Conservation (phyloP, 2,888 invertebrate genomes). For the Oasisia sp. region DNA sequence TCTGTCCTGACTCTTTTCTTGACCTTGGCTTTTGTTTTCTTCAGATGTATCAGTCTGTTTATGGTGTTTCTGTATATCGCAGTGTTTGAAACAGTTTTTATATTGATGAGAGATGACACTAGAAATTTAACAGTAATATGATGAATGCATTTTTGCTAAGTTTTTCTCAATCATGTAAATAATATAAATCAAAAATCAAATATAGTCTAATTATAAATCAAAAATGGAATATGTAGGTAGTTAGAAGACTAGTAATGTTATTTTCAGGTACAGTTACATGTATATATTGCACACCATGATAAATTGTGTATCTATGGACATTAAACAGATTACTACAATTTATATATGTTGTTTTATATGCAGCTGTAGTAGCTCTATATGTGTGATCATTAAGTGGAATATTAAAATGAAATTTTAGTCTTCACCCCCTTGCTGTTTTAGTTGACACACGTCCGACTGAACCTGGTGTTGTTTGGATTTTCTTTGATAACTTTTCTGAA, state of each 20-base stretch:
- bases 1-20: background rate
- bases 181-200: background rate
- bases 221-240: background rate
- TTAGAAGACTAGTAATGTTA: background rate
- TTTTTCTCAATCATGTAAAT: background rate
- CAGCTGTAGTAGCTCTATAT: too few relatives aligned
- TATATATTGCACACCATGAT: too few relatives aligned
- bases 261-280: background rate
- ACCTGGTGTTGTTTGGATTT: too few relatives aligned
- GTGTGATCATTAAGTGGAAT: too few relatives aligned
- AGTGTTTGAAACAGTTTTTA: background rate
- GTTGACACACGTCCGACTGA: too few relatives aligned
- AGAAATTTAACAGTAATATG: background rate
- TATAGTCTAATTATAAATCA: background rate
- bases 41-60: background rate
- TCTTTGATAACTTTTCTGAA: too few relatives aligned
- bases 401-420: too few relatives aligned
- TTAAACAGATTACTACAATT: too few relatives aligned
- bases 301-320: too few relatives aligned
- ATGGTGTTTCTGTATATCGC: background rate
- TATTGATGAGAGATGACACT: background rate
- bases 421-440: too few relatives aligned
- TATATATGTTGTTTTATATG: too few relatives aligned
- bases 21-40: background rate
- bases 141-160: background rate